Evolutionary conservation across 2,113 vertebrate genomes (phyloP).

Genomic region (Sitta europaea): DNA sequence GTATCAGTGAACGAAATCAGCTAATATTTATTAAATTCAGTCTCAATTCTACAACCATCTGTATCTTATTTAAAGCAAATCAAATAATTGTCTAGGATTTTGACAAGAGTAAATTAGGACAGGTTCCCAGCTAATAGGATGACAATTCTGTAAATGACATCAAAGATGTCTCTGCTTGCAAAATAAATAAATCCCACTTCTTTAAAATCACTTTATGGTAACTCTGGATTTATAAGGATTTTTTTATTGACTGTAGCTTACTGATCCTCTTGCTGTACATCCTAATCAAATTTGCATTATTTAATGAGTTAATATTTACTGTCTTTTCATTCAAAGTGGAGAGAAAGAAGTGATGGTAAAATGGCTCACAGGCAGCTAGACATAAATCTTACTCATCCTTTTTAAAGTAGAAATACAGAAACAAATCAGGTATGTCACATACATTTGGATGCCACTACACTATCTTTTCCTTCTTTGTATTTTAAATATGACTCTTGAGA

Average conservation of each 20-base stretch:
- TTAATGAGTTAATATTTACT: neutral
- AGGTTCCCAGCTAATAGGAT: neutral
- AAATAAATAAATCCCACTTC: neutral
- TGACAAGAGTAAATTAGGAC: slow-evolving; percentile 8
- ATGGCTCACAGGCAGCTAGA: neutral
- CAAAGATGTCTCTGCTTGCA: neutral
- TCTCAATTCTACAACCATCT: slow-evolving; percentile 32
- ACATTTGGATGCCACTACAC: neutral
- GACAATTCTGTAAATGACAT: neutral
- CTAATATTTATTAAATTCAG: slow-evolving; percentile 54
- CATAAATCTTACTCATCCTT: neutral
- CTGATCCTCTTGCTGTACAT: neutral
- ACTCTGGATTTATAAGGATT: neutral
- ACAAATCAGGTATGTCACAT: neutral
- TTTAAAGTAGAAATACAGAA: neutral
- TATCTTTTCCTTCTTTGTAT: neutral
- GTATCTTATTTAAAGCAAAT: slow-evolving; percentile 50
- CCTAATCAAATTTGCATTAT: neutral
- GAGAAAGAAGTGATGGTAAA: neutral
- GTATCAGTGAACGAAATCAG: neutral
- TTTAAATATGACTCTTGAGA: neutral
- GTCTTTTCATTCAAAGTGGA: neutral
- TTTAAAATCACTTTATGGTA: neutral
- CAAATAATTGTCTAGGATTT: slow-evolving; percentile 1
- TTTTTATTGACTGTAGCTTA: neutral